Evolutionary conservation across 2,888 invertebrate species (phyloP).

Genomic region (Cheilosia variabilis): DNA sequence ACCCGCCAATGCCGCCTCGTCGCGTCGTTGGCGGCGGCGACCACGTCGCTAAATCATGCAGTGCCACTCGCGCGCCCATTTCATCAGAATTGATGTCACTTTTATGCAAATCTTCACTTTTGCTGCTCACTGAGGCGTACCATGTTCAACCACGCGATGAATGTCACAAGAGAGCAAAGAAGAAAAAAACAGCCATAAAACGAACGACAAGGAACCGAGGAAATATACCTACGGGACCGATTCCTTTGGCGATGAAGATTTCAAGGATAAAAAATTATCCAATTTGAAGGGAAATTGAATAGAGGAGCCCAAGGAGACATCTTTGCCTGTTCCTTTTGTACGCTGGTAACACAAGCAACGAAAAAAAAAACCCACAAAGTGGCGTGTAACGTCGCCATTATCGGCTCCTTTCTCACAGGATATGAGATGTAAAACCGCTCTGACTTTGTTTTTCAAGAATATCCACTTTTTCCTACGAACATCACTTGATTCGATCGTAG

Average conservation of each 20-base stretch:
- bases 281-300: constrained; percentile 73
- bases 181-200: constrained; percentile 2
- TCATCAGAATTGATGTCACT: constrained; percentile 75
- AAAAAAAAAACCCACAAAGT: constrained; percentile 4
- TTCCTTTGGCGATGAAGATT: constrained; percentile 66
- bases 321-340: constrained; percentile 12
- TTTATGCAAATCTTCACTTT: constrained; percentile 76
- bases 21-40: constrained; percentile 3
- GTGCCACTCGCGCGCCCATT: constrained; percentile 69
- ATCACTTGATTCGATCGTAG: too few relatives aligned
- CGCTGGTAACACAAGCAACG: constrained; percentile 13
- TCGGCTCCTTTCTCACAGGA: not conserved
- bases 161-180: constrained; percentile 60
- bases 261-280: constrained; percentile 72
- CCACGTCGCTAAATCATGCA: constrained; percentile 67
- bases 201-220: constrained; percentile 6
- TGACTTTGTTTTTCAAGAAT: not conserved
- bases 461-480: too few relatives aligned
- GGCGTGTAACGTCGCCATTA: constrained; percentile 10
- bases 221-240: constrained; percentile 56
- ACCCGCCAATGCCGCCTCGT: not conserved
- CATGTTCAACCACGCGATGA: constrained; percentile 74
- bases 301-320: constrained; percentile 57
- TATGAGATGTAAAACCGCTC: not conserved
- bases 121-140: constrained; percentile 71